Conservation (phyloP, 2,888 invertebrate species). For the Nomada ferruginata region DNA sequence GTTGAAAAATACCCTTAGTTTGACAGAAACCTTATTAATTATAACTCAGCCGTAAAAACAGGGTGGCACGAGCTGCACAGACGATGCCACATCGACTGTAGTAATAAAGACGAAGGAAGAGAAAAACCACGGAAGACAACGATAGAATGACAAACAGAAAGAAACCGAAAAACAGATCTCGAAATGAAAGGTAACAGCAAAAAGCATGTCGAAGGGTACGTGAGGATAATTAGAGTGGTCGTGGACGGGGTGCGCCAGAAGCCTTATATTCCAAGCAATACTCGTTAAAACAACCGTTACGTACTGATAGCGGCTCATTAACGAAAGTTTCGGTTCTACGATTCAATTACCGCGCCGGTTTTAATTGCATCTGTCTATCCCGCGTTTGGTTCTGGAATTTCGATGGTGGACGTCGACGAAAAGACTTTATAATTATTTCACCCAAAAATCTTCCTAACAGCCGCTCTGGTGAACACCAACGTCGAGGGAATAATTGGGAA, state of each 20-base stretch:
- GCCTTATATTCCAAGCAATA: conserved; percentile 72
- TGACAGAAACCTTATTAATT: not conserved
- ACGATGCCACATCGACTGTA: not conserved
- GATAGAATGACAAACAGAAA: not conserved
- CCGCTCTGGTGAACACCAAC: not conserved
- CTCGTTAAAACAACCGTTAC: conserved; percentile 80
- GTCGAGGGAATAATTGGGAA: conserved; percentile 32
- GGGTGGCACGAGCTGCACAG: not conserved
- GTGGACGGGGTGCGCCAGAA: conserved; percentile 46
- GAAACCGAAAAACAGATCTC: not conserved
- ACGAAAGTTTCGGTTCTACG: conserved; percentile 77
- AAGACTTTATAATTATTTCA: conserved; percentile 49
- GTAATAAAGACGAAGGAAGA: not conserved
- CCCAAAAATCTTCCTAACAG: conserved; percentile 39
- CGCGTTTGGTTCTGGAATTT: conserved; percentile 44
- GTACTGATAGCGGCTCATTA: conserved; percentile 80
- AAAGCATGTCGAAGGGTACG: conserved; percentile 49
- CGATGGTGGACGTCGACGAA: not conserved
- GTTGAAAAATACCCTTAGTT: not conserved
- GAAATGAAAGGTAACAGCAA: conserved; percentile 31
- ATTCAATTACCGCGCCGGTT: conserved; percentile 77
- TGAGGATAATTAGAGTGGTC: conserved; percentile 67
- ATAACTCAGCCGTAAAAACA: not conserved
- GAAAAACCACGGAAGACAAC: not conserved
- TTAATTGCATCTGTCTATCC: conserved; percentile 78